phyloP scores from a whole-genome alignment of 2,797 vertebrate species.

The Lithobates sylvaticus region DNA sequence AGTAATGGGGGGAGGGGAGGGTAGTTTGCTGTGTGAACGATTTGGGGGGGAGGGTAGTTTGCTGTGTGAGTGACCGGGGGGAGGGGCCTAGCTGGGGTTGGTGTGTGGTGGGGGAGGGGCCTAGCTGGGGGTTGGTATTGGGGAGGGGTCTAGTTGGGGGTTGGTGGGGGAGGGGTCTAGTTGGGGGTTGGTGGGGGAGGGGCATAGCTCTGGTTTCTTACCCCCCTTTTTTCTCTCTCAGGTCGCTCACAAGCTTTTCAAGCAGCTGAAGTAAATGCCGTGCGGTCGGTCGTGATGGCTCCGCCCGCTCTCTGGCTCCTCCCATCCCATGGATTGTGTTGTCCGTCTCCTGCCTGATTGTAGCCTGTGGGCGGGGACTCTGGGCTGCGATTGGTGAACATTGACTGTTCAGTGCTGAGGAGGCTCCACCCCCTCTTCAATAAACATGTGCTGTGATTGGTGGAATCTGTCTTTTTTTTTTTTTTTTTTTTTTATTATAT shows the following conservation, averaged over 20 bases:
- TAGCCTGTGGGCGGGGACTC: too few relatives aligned
- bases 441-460: slow-evolving; percentile 1
- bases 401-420: not conserved
- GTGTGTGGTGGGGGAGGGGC: too few relatives aligned
- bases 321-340: not conserved
- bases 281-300: slow-evolving; percentile 21
- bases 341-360: not conserved
- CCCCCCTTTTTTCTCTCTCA: slow-evolving; percentile 56
- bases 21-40: too few relatives aligned
- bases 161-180: not conserved
- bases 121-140: too few relatives aligned
- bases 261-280: slow-evolving; percentile 72
- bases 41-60: too few relatives aligned
- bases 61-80: too few relatives aligned
- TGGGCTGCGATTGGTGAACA: not conserved
- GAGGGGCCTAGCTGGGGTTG: too few relatives aligned
- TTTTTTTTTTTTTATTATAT: too few relatives aligned
- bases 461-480: too few relatives aligned
- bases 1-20: slow-evolving; percentile 68
- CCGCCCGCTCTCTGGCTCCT: not conserved
- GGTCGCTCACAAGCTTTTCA: slow-evolving; percentile 80
- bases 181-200: not conserved
- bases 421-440: not conserved
- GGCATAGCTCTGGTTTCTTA: too few relatives aligned
- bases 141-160: too few relatives aligned